Conservation (phyloP, 2,113 vertebrate genomes). For the Leiothrix lutea region DNA sequence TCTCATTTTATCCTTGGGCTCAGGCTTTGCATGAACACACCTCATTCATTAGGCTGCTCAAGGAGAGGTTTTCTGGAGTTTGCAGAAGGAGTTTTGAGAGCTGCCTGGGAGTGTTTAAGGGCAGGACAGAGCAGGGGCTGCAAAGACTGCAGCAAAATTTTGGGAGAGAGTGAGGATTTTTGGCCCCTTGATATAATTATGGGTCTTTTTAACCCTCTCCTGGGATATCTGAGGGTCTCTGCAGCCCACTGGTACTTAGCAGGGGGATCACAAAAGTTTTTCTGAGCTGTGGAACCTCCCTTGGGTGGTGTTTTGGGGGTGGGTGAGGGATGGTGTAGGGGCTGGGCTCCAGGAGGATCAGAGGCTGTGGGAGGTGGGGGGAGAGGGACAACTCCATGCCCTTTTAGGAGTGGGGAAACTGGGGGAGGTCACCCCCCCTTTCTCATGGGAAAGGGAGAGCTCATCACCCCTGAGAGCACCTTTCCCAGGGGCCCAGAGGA, state of each 20-base stretch:
- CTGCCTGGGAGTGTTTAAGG: not conserved
- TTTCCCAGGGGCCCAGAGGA: fast-evolving
- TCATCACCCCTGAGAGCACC: not conserved
- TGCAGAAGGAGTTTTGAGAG: not conserved
- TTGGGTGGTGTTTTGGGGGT: not conserved
- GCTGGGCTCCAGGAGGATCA: not conserved
- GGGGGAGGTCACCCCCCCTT: not conserved
- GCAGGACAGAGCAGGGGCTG: not conserved
- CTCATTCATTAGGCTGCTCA: not conserved
- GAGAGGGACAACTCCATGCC: fast-evolving
- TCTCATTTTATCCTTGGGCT: not conserved
- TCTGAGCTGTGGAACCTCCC: not conserved
- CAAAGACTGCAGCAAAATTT: fast-evolving
- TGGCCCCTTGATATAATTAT: not conserved
- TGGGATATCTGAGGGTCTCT: not conserved
- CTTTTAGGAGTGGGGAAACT: not conserved
- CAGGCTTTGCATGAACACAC: not conserved
- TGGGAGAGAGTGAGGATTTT: fast-evolving
- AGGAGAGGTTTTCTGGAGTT: not conserved
- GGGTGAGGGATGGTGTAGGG: not conserved
- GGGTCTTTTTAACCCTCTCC: fast-evolving
- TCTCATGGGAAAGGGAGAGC: not conserved
- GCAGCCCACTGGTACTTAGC: fast-evolving
- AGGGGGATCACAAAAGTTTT: not conserved
- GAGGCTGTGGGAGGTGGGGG: not conserved